These are phyloP conservation scores for Melierax canorus DNA, from an alignment of 2,113 vertebrate genomes.

Conservation along the genomic window DNA sequence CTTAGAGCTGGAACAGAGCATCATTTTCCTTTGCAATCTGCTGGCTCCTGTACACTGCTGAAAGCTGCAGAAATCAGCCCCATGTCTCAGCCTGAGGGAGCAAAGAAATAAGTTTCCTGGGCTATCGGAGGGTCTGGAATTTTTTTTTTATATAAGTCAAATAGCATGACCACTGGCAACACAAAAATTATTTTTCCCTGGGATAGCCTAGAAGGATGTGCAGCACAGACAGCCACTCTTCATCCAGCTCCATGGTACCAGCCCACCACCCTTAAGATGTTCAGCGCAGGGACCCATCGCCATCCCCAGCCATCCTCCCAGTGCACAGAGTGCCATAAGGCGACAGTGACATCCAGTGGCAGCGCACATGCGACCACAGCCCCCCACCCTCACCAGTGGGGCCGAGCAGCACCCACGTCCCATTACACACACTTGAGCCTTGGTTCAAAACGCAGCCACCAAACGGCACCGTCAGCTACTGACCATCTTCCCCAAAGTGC, in stretches of 20 bases:
- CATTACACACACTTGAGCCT: accelerated
- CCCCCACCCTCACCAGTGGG: not conserved
- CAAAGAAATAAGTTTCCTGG: not conserved
- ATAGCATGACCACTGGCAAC: too few species aligned
- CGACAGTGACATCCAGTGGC: conserved; percentile 53
- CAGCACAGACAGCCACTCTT: accelerated
- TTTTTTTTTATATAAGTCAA: accelerated
- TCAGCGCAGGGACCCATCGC: not conserved
- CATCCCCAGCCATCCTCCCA: not conserved
- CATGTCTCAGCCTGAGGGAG: accelerated
- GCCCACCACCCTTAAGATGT: accelerated
- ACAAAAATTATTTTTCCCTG: accelerated
- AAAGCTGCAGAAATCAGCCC: not conserved
- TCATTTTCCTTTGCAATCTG: not conserved
- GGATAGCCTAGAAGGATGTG: accelerated
- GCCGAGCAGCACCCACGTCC: not conserved
- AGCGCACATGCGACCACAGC: accelerated
- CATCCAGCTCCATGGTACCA: accelerated
- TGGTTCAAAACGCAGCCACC: accelerated
- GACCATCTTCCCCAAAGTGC: accelerated
- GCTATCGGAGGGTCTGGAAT: not conserved
- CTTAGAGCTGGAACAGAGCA: not conserved
- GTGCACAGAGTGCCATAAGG: not conserved
- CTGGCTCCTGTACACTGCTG: accelerated
- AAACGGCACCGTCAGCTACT: accelerated